Base-by-base conservation (phyloP, 2,888 invertebrate genomes). In the Habrosyne pyritoides region DNA sequence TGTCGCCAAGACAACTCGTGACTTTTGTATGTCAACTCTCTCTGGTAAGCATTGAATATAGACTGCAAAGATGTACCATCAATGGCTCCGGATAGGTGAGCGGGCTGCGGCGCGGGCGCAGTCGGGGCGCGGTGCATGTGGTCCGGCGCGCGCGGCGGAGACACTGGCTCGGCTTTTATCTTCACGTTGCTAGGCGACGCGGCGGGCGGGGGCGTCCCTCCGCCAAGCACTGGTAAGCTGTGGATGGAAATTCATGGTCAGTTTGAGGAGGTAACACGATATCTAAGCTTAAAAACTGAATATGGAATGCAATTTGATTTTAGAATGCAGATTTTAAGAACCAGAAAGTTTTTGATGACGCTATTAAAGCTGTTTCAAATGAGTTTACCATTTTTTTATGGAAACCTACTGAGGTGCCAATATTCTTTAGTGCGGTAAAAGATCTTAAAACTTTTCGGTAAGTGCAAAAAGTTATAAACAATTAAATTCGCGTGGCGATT, bases 131-230 rank as follows among this genome's bases (percentile, higher is more conserved):
- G 93, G 64, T 93, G 93, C 77, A 89, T 83, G 80, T 95, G 96
- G 73, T 95, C 95, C 0, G 90, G 91, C 76, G 97, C 98, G 63
- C 98, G 95, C 2, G 98, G 98, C 47, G 98, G 98, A 68, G 98
- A 98, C 81, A 98, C 98, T 24, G 98, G 98, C 87, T 99, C 98
- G 72, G 98, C 97, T 91, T 98, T 98, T 84, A 98, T 97, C 90
- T 97, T 97, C 69, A 98, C 95, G 72, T 96, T 96, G 82, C 95
- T 93, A 28, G 97, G 97, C 70, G 96, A 96, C 69, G 95, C 95
- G 59, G 96, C 95, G 55, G 96, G 96, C 8, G 96, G 96, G 12
- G 95, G 94, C 21, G 92, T 90, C 14, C 89, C 89, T 75, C 96
- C 96, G 80, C 96, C 96, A 76, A 97, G 92, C 75, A 96, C 96